Evolutionary conservation across 2,113 vertebrate genomes (phyloP).

Genomic region (Petrocephalus microphthalmus): DNA sequence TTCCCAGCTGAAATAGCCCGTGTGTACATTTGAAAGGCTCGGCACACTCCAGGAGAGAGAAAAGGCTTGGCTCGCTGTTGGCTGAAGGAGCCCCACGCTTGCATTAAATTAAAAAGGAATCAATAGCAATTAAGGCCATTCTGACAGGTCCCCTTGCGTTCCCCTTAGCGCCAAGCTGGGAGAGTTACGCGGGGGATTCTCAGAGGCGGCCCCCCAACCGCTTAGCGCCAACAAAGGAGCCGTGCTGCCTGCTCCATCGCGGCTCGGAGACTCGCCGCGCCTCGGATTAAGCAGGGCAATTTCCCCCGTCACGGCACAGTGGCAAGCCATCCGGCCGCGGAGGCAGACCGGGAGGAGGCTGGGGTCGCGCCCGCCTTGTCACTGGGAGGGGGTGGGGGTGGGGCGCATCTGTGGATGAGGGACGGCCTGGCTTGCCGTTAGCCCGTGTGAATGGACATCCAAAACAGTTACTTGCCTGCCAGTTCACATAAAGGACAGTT

Average conservation of each 20-base stretch:
- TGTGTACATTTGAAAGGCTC: slow-evolving; percentile 1
- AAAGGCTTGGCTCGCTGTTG: background rate
- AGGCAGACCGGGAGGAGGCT: background rate
- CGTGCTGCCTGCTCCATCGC: slow-evolving; percentile 34
- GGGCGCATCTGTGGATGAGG: slow-evolving; percentile 1
- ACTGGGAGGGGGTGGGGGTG: slow-evolving; percentile 15
- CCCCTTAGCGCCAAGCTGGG: slow-evolving; percentile 19
- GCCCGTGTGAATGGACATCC: slow-evolving; percentile 29
- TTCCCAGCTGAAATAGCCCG: background rate
- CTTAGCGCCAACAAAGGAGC: slow-evolving; percentile 32
- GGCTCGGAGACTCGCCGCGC: slow-evolving; percentile 30
- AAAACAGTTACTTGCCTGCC: slow-evolving; percentile 36
- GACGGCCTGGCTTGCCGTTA: background rate
- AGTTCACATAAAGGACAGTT: slow-evolving; percentile 58
- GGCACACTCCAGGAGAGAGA: background rate
- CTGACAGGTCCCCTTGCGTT: slow-evolving; percentile 17
- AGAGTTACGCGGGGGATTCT: slow-evolving; percentile 32
- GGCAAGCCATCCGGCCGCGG: background rate
- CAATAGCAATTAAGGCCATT: slow-evolving; percentile 35
- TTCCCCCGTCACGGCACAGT: slow-evolving; percentile 22
- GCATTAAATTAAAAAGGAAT: slow-evolving; percentile 34
- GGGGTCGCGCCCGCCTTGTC: background rate
- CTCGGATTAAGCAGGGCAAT: slow-evolving; percentile 37
- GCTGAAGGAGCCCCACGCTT: slow-evolving; percentile 23
- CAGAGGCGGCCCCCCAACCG: slow-evolving; percentile 27